Base-by-base conservation (phyloP, 2,797 vertebrate species). In the Apogon talboti region DNA sequence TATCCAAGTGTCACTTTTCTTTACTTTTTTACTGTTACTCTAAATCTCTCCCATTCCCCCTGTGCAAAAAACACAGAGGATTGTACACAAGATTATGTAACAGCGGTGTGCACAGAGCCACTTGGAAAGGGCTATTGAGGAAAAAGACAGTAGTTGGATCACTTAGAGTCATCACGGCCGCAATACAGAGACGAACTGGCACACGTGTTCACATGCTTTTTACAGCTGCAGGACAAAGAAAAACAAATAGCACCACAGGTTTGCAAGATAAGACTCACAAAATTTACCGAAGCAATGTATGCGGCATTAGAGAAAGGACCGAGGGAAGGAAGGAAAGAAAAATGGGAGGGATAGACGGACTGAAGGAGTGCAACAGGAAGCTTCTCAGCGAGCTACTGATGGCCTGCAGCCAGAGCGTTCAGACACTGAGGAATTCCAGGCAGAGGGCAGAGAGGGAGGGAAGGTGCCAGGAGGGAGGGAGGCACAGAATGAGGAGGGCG, bases 361-460 rank as follows among this genome's bases (percentile, higher is more conserved):
- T 16, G 43, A 69, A 71, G 47, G 77, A 85, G 72, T 83, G 89
- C 77, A 92, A 91, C 85, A 92, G 92, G 91, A 92, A 92, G 88
- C 85, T 80, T 86, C 86, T 91, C 82, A 87, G 87, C 43, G 69
- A 87, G 87, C 87, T 89, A 85, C 80, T 4, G 49, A 86, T 92
- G 91, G 90, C 88, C 85, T 80, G 57, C 68, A 82, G 91, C 90
- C 92, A 94, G 76, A 84, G 69, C 71, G 83, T 89, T 93, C 92
- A 92, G 92, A 93, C 90, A 80, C 84, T 76, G 79, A 92, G 87
- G 88, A 93, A 93, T 93, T 93, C 88, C 84, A 89, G 83, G 79
- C 86, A 82, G 85, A 90, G 86, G 74, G 76, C 76, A 82, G 71
- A 81, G 79, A 85, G 71, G 71, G 78, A 75, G 66, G 63, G 74